Evolutionary conservation across 2,113 vertebrate species (phyloP).

Genomic region (Coracopsis vasa): DNA sequence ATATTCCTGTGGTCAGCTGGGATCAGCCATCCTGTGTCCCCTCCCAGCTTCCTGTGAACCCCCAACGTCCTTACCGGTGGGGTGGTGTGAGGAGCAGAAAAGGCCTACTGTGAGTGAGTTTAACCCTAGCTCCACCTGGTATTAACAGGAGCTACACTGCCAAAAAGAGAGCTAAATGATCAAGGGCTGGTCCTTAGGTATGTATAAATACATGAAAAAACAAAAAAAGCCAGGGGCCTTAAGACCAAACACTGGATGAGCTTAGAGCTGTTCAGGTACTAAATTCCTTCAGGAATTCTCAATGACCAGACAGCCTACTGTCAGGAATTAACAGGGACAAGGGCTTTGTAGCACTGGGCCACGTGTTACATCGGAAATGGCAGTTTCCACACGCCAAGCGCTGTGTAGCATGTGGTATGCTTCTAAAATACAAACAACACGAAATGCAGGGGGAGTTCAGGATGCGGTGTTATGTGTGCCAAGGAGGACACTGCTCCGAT

Average conservation of each 20-base stretch:
- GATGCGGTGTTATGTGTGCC: background rate
- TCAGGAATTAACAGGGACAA: background rate
- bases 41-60: background rate
- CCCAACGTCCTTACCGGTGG: fast-evolving
- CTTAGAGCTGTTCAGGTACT: background rate
- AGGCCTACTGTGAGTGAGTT: background rate
- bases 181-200: background rate
- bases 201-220: background rate
- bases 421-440: background rate
- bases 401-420: background rate
- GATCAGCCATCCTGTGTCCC: background rate
- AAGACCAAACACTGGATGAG: background rate
- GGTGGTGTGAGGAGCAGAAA: background rate
- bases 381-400: background rate
- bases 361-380: background rate
- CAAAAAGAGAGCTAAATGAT: background rate
- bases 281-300: background rate
- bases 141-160: background rate
- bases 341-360: background rate
- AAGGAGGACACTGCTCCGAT: background rate
- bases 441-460: background rate
- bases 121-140: background rate
- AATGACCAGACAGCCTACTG: background rate
- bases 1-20: background rate
- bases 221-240: background rate